These are phyloP conservation scores for Larimichthys crocea DNA, from an alignment of 2,113 vertebrate genomes.

Conservation along the genomic window DNA sequence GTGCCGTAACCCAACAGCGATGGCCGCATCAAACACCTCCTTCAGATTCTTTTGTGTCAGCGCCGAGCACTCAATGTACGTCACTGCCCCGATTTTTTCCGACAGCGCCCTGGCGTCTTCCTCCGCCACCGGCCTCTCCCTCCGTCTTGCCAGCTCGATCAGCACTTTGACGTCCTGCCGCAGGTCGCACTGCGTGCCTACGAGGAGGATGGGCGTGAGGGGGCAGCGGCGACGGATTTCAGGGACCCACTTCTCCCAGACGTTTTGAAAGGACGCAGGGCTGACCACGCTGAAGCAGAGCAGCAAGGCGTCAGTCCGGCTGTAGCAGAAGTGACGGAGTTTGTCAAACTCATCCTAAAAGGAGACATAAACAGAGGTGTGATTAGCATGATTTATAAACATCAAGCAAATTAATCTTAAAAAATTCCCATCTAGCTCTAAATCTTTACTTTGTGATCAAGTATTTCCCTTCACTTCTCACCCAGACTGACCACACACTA, in stretches of 20 bases:
- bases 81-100: constrained; percentile 84
- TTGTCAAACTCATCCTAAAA: constrained; percentile 89
- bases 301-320: constrained; percentile 85
- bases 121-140: constrained; percentile 82
- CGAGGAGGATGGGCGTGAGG: constrained; percentile 83
- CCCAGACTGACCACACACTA: constrained; percentile 8
- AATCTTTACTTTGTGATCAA: neutral
- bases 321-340: constrained; percentile 89
- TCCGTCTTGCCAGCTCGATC: constrained; percentile 83
- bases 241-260: constrained; percentile 87
- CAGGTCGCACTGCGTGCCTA: constrained; percentile 89
- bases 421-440: neutral
- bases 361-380: constrained; percentile 15
- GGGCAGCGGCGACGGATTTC: constrained; percentile 87
- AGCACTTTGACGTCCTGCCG: constrained; percentile 87
- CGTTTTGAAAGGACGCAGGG: constrained; percentile 88
- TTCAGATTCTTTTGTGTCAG: constrained; percentile 90
- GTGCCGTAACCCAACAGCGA: constrained; percentile 83
- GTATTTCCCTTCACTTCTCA: constrained; percentile 3
- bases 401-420: neutral
- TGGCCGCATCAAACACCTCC: constrained; percentile 89
- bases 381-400: neutral
- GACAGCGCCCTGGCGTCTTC: constrained; percentile 82
- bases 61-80: constrained; percentile 88
- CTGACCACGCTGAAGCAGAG: constrained; percentile 91